Evolutionary conservation across 2,888 invertebrate genomes (phyloP).

Genomic region (Luffia ferchaultella): DNA sequence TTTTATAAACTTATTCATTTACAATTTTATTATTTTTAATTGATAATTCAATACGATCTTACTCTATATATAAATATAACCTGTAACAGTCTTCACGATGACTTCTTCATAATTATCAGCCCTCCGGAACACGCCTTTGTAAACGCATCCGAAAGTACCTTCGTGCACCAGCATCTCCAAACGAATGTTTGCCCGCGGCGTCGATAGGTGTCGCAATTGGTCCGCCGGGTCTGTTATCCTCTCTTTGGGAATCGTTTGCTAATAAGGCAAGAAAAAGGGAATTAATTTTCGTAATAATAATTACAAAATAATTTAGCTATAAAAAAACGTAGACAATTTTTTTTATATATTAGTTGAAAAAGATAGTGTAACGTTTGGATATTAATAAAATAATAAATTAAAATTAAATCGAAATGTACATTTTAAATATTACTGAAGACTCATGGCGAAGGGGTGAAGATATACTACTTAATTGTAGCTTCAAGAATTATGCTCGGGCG

Average conservation of each 20-base stretch:
- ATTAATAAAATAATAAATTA: neutral
- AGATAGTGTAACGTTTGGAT: neutral
- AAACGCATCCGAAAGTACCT: slow-evolving; percentile 90
- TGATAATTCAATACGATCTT: too few species aligned
- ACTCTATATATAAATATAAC: too few species aligned
- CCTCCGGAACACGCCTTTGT: slow-evolving; percentile 75
- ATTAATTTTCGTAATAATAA: too few species aligned
- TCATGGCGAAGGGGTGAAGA: too few species aligned
- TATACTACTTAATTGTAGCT: too few species aligned
- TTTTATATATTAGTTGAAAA: too few species aligned
- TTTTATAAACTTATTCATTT: too few species aligned
- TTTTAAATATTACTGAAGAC: neutral
- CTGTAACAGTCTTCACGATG: slow-evolving; percentile 86
- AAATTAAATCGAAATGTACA: neutral
- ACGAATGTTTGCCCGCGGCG: slow-evolving; percentile 67
- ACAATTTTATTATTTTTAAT: too few species aligned
- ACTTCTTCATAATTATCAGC: slow-evolving; percentile 76
- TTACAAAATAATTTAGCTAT: too few species aligned
- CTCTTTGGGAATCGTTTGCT: slow-evolving; percentile 52
- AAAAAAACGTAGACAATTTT: too few species aligned
- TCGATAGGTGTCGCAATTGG: slow-evolving; percentile 67
- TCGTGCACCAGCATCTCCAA: slow-evolving; percentile 72
- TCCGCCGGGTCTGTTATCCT: slow-evolving; percentile 66
- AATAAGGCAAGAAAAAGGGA: neutral
- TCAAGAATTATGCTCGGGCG: too few species aligned